phyloP scores from a whole-genome alignment of 1,140 invertebrate genomes.

The Eulimnadia texana region DNA sequence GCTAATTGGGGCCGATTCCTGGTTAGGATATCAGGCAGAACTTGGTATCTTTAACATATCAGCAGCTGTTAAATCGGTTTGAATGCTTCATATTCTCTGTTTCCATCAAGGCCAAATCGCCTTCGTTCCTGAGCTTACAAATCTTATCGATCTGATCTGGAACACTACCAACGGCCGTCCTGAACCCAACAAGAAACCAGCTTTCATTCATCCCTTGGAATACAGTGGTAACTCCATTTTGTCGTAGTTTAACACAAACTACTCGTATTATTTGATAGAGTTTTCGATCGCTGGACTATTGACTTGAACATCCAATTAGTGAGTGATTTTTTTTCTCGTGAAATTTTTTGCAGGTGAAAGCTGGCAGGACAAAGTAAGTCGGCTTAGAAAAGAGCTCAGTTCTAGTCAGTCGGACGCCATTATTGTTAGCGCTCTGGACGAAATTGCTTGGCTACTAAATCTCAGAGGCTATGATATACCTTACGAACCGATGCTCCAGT shows the following conservation, averaged over 20 bases:
- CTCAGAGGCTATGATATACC: slow-evolving; percentile 79
- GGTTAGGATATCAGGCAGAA: slow-evolving; percentile 23
- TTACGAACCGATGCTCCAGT: slow-evolving; percentile 66
- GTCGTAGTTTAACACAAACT: no score
- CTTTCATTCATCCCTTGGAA: slow-evolving; percentile 36
- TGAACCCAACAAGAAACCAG: slow-evolving; percentile 30
- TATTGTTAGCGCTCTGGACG: slow-evolving; percentile 74
- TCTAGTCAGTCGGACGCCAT: slow-evolving; percentile 52
- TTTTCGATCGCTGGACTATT: no score
- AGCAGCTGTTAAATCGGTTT: not conserved
- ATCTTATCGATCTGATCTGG: slow-evolving; percentile 73
- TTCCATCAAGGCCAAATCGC: slow-evolving; percentile 27
- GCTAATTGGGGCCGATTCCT: slow-evolving; percentile 30
- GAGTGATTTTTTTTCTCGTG: not conserved
- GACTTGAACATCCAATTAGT: not conserved
- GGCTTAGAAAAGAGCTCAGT: slow-evolving; percentile 47
- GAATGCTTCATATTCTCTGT: not conserved
- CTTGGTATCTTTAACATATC: not conserved
- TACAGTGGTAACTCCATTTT: slow-evolving; percentile 46
- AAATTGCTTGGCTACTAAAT: slow-evolving; percentile 91
- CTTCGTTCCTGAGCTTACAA: slow-evolving; percentile 48
- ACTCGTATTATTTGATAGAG: not conserved
- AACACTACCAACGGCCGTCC: slow-evolving; percentile 39
- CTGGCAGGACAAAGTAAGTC: slow-evolving; percentile 58
- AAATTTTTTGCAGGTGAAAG: slow-evolving; percentile 34